A percentile compares a stretch with the other conserved stretches of the same genome.
phyloP scores from a whole-genome alignment of 1,140 invertebrate species.

The Apis dorsata region DNA sequence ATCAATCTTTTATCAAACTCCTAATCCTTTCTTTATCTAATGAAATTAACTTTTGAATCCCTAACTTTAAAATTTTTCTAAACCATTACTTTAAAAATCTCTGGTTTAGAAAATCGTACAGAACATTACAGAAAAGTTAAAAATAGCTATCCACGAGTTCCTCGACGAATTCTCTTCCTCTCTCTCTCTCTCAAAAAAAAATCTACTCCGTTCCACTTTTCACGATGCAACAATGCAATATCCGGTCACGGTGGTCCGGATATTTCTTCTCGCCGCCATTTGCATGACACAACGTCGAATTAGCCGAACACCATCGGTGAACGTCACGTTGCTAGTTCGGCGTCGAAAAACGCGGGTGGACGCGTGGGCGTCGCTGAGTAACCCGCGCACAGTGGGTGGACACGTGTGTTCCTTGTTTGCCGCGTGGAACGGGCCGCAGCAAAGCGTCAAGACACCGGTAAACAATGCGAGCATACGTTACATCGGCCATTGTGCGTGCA shows the following conservation, averaged over 20 bases:
- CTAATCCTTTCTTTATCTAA: no score
- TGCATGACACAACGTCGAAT: conserved; percentile 53
- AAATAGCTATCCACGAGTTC: no score
- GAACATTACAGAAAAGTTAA: no score
- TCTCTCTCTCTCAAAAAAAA: no score
- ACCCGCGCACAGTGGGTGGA: conserved; percentile 44
- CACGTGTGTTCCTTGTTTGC: conserved; percentile 48
- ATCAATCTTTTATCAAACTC: no score
- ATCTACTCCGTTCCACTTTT: no score
- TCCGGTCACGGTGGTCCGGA: conserved; percentile 10
- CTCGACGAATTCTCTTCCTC: no score
- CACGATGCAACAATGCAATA: not conserved
- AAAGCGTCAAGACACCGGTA: conserved; percentile 67
- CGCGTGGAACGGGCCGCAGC: conserved; percentile 57
- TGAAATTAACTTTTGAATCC: no score
- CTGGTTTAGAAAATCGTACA: no score
- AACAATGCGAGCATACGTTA: conserved; percentile 72
- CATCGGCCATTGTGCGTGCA: conserved; percentile 61
- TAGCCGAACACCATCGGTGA: conserved; percentile 4
- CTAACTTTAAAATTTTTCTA: no score
- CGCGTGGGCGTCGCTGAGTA: conserved; percentile 35
- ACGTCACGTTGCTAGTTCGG: conserved; percentile 14
- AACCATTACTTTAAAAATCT: no score
- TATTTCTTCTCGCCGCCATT: conserved; percentile 44
- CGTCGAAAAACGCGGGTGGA: conserved; percentile 23